A percentile compares a stretch with the other conserved stretches of the same genome.
Conservation (phyloP, 2,113 vertebrate genomes). For the Perca schrenkii region DNA sequence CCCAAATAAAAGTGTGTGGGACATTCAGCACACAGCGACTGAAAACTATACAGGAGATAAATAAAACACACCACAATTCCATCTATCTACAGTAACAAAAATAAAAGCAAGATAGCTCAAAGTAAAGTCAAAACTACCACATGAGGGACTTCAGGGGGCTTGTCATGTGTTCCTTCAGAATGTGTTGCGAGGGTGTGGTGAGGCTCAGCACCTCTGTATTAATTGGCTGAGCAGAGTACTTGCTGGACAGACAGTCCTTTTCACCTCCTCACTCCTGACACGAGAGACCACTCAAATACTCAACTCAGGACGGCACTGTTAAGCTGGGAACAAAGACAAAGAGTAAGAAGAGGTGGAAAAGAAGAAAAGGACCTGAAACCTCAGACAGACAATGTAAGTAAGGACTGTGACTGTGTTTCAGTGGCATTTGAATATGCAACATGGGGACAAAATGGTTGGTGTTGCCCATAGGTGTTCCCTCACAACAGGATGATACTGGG, state of each 20-base stretch:
- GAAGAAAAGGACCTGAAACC: slow-evolving; percentile 1
- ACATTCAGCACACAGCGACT: neutral
- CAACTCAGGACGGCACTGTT: neutral
- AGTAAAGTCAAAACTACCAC: neutral
- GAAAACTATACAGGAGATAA: neutral
- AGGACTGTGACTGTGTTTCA: neutral
- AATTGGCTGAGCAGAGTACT: slow-evolving; percentile 65
- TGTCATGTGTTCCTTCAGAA: slow-evolving; percentile 74
- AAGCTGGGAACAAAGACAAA: slow-evolving; percentile 1
- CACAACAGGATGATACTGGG: neutral
- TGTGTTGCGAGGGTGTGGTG: slow-evolving; percentile 75
- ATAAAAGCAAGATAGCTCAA: neutral
- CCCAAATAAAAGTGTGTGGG: neutral
- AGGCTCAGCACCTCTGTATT: slow-evolving; percentile 73
- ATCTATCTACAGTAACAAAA: neutral
- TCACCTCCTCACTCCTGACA: slow-evolving; percentile 46
- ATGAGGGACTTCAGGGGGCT: neutral
- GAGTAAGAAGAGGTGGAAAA: neutral
- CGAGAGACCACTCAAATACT: slow-evolving; percentile 20
- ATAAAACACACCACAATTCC: neutral
- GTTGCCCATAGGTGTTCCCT: neutral
- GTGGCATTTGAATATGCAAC: neutral
- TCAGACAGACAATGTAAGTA: slow-evolving; percentile 51
- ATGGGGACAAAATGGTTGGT: neutral
- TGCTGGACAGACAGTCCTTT: slow-evolving; percentile 43